These are phyloP conservation scores for Chymomyza amoena DNA, from an alignment of 2,888 invertebrate species.

Conservation along the genomic window DNA sequence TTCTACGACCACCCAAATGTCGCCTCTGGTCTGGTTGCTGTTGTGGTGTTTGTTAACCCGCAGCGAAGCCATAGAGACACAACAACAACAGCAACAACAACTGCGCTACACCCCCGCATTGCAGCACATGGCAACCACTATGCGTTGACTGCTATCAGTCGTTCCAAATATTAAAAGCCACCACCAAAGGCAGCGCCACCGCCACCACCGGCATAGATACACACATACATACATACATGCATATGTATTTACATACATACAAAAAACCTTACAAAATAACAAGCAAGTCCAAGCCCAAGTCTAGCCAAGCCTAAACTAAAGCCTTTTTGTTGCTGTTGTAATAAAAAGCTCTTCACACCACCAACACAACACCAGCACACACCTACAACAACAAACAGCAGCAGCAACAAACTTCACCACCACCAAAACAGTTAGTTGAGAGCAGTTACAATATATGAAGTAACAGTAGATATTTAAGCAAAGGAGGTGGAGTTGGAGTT, in stretches of 20 bases:
- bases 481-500: too few species aligned
- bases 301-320: not conserved
- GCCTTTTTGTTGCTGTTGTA: not conserved
- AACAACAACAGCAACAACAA: not conserved
- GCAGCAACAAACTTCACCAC: not conserved
- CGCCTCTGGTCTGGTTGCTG: slow-evolving; percentile 6
- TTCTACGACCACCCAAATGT: slow-evolving; percentile 45
- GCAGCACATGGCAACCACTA: not conserved
- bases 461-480: not conserved
- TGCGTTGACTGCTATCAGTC: not conserved
- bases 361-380: not conserved
- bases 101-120: slow-evolving; percentile 1
- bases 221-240: too few species aligned
- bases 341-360: not conserved
- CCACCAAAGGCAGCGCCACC: not conserved
- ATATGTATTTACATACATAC: not conserved
- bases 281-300: not conserved
- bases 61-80: slow-evolving; percentile 26
- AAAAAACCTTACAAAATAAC: too few species aligned
- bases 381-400: too few species aligned
- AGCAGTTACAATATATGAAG: not conserved
- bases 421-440: not conserved
- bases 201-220: not conserved
- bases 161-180: not conserved
- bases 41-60: slow-evolving; percentile 37